Evolutionary conservation across 2,113 vertebrate species (phyloP).

Genomic region (Campylorhamphus procurvoides): DNA sequence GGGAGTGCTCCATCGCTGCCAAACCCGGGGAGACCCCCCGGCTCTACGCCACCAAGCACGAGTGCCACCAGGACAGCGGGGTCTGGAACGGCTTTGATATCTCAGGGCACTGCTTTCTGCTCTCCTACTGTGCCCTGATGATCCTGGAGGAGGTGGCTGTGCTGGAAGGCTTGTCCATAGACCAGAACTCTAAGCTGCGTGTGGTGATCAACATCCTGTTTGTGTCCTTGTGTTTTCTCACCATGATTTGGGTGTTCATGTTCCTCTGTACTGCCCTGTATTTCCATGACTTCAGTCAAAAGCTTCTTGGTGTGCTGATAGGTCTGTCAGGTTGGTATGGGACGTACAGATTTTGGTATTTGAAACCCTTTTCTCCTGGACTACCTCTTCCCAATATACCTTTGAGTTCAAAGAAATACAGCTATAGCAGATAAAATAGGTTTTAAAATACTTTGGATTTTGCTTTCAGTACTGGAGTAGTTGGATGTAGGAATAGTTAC

Average conservation of each 20-base stretch:
- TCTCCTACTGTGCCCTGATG: slow-evolving; percentile 88
- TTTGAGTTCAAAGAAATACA: slow-evolving; percentile 70
- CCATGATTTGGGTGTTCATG: slow-evolving; percentile 90
- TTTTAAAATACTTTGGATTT: background rate
- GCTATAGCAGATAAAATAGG: slow-evolving; percentile 66
- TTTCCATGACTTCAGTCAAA: slow-evolving; percentile 88
- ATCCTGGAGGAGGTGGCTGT: slow-evolving; percentile 89
- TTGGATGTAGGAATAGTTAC: background rate
- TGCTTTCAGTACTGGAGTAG: slow-evolving; percentile 17
- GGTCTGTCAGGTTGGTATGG: slow-evolving; percentile 86
- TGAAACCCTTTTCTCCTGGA: slow-evolving; percentile 85
- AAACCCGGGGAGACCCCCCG: background rate
- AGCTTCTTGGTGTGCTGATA: slow-evolving; percentile 83
- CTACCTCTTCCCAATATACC: slow-evolving; percentile 79
- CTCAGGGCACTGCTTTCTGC: slow-evolving; percentile 94
- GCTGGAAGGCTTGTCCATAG: slow-evolving; percentile 73
- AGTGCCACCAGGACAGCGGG: slow-evolving; percentile 80
- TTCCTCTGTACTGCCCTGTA: slow-evolving; percentile 91
- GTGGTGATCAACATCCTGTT: slow-evolving; percentile 75
- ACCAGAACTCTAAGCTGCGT: slow-evolving; percentile 45
- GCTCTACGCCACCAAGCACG: slow-evolving; percentile 69
- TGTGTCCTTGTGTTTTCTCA: slow-evolving; percentile 82
- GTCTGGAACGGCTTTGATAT: slow-evolving; percentile 91
- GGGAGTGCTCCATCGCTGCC: slow-evolving; percentile 75
- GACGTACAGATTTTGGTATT: slow-evolving; percentile 89